Base-by-base conservation (phyloP, 37 sponge, comb jelly and placozoan species). In the Haliclona indistincta region DNA sequence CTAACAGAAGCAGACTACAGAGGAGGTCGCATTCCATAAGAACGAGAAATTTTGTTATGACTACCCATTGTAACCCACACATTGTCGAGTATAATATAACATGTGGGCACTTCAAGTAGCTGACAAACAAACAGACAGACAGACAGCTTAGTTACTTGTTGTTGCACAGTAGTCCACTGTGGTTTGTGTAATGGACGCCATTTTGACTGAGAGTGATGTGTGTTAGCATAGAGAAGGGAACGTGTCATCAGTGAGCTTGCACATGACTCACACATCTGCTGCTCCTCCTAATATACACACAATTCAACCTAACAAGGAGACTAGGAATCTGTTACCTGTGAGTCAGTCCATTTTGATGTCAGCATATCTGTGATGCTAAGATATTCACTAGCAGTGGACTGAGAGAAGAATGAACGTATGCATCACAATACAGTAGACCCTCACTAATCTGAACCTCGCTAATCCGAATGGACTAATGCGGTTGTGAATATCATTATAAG, bases 181-280 rank as follows among this genome's bases (percentile, higher is more conserved):
- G 85, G 89, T 40, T 92, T 84, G 71, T 92, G 93, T 40, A 86
- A 74, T 19, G 85, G 93, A 66, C 85, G 68, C 85, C 93, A 87
- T 43, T 55, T 84, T 29, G 25, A 71, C 10, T 4, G 7, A 25
- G 64, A 13, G 56, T 7, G 2, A 30, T 32, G 51, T 22, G 29
- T 53, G 28, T 75, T 67, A 60, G 80, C 39, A 58, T 68, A 64
- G 71, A 92, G 78, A 4, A 92, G 61, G 5, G 84, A 81, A 38
- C 85, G 41, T 44, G 80, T 66, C 20, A 73, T 72, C n/a, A 92
- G 70, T 64, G 75, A 74, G 23, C 43, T 34, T 42, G 64, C 40
- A 64, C 51, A 75, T 1, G 35, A 33, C 41, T 45, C 38, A 39
- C 65, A 52, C 8, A 41, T 47, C 0, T 4, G 45, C 39, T 56